Evolutionary conservation across 2,113 vertebrate species (phyloP), one percentile per base, ranked within the genome.

Genomic region (Chamaetylas fuelleborni): DNA sequence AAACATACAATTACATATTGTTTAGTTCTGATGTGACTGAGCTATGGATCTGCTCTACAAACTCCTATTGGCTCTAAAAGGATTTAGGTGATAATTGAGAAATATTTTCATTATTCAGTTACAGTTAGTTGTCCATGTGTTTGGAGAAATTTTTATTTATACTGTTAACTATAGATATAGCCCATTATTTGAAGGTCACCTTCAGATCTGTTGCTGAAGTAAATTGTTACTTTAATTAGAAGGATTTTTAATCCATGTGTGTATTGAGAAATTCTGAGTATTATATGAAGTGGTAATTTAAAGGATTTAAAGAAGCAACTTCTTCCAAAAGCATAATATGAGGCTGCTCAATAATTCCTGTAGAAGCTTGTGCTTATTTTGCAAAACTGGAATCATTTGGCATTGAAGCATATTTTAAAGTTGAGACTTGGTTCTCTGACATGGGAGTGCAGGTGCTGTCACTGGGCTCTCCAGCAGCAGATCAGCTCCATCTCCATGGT

Each of bases 51-150:
- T 94, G n/a, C 74, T 64, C 61, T 83, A 34, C 51, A 86, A 85
- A 67, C 31, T 81, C 67, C 26, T 71, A 20, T 43, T 81, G 57
- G n/a, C 84, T 85, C 24, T 45, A 19, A 86, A 79, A 40, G 28
- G 33, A 38, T 76, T 92, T 91, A 1, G 1, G 53, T 70, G 57
- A n/a, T 90, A 81, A 83, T 51, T 80, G 54, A 62, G 47, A 60
- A 86, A 28, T 78, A 90, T 36, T 93, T 95, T 91, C 31, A 47
- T 93, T 93, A 67, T 80, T 92, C 72, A 64, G 31, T 79, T 81
- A 61, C 60, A 73, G 43, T 85, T 92, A 92, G 87, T 92, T 96
- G 51, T 90, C 47, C 7, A 8, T 78, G 25, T 86, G 29, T 74
- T 94, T 89, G 51, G 54, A 84, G 78, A 85, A 51, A 65, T 95